phyloP scores from a whole-genome alignment of 2,888 invertebrate genomes.

The Eugnorisma glareosa region DNA sequence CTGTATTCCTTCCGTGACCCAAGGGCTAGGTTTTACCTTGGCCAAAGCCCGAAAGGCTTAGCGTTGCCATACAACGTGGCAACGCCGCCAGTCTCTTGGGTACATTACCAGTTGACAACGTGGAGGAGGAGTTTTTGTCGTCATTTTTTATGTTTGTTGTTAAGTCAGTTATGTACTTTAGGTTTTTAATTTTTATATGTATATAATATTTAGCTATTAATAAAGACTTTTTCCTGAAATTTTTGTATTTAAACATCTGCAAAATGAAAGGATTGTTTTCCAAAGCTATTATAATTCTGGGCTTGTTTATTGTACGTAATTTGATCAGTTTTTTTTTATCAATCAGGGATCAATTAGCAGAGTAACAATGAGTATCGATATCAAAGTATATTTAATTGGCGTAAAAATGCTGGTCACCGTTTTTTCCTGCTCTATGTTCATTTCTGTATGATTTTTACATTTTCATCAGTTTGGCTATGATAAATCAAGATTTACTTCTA shows the following conservation, averaged over 20 bases:
- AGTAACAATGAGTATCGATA: conserved; percentile 49
- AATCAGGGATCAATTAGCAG: conserved; percentile 62
- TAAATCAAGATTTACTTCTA: background rate
- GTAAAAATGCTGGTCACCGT: conserved; percentile 25
- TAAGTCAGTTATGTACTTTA: too few species aligned
- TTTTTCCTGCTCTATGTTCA: conserved; percentile 5
- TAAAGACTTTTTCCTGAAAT: too few species aligned
- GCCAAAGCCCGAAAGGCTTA: too few species aligned
- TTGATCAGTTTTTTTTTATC: conserved; percentile 62
- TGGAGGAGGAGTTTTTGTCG: too few species aligned
- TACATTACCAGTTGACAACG: too few species aligned
- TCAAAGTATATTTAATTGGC: conserved; percentile 46
- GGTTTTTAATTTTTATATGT: too few species aligned
- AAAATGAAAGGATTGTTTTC: conserved; percentile 25
- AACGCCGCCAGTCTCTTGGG: too few species aligned
- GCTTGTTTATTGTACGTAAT: conserved; percentile 44
- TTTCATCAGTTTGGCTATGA: background rate
- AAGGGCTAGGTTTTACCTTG: too few species aligned
- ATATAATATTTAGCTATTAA: too few species aligned
- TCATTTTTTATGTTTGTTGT: too few species aligned
- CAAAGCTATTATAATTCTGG: background rate
- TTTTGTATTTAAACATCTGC: background rate
- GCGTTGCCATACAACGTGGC: too few species aligned
- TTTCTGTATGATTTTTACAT: background rate
- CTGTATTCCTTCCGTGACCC: too few species aligned